Base-by-base conservation (phyloP, 2,888 invertebrate species). In the Epirrhoe tristata region DNA sequence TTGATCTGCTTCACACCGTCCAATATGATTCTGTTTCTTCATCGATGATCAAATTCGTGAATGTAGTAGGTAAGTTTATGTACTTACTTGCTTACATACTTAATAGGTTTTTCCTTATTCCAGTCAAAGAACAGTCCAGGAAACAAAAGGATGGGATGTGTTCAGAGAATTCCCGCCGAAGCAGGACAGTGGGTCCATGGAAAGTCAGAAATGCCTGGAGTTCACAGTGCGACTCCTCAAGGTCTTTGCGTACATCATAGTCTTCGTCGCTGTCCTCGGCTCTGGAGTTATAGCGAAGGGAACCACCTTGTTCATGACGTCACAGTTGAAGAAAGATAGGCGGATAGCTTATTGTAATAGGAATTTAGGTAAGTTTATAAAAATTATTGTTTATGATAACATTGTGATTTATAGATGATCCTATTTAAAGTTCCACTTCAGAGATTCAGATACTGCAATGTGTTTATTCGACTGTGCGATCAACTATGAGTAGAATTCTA, bases 91-190 rank as follows among this genome's bases (percentile, higher is more conserved):
- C 34, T 24, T 24, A 24, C 24, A 2, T 24, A 24, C 24, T 12
- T 43, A 43, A 46, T 24, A 7, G 1, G 59, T 62, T 39, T 68
- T 73, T 74, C 72, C 64, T 74, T 12, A 73, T 93, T 95, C 50
- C 94, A 97, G 97, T 85, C 96, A 96, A 90, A 94, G 97, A 82
- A 97, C 97, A 70, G 96, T 97, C 78, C 96, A 96, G 83, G 97
- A 97, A 88, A 97, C 97, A 78, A 98, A 98, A 96, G 97, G 97
- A 95, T 99, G 99, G 99, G 98, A 99, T 95, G 98, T 98, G 67
- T 99, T 99, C 94, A 94, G 98, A 83, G 97, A 98, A 89, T 96
- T 98, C 77, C 98, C 98, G 8, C 96, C 96, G 78, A 97, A 98
- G 90, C 96, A 96, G 90, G 97, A 97, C 91, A 97, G 97, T 76